Percentiles rank a stretch among this genome's conserved stretches.
Conservation (phyloP, 2,888 invertebrate genomes). For the Dynastes hyllus region DNA sequence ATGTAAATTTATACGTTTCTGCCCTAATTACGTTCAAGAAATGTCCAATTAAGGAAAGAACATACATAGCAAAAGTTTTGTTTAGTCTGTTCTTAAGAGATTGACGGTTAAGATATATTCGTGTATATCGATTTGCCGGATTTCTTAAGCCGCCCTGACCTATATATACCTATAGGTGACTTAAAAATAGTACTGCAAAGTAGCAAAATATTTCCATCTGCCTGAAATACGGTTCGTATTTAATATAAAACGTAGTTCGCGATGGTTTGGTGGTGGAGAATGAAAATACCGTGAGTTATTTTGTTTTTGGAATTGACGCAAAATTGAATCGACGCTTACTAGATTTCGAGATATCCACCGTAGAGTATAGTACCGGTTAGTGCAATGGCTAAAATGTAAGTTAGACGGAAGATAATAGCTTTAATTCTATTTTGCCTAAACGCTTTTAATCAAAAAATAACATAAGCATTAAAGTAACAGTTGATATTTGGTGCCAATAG, state of each 20-base stretch:
- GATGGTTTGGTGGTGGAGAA: constrained; percentile 35
- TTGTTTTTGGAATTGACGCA: not conserved
- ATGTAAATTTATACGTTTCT: not conserved
- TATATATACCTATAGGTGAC: not conserved
- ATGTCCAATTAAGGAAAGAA: not conserved
- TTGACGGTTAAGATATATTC: not conserved
- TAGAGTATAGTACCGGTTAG: not conserved
- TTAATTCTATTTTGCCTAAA: not conserved
- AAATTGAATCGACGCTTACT: not conserved
- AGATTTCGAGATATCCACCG: not conserved
- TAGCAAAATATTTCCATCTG: not conserved
- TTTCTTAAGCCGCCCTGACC: not conserved
- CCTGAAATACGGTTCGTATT: not conserved
- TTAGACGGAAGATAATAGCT: not conserved
- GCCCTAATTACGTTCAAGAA: not conserved
- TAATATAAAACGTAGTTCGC: not conserved
- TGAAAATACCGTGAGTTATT: constrained; percentile 29
- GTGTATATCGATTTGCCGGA: constrained; percentile 14
- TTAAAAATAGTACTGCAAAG: not conserved
- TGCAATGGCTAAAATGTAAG: constrained; percentile 36
- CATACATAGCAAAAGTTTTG: not conserved
- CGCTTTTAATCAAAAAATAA: not conserved
- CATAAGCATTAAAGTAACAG: not conserved
- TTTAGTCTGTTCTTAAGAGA: not conserved
- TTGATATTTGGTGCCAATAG: not conserved